Conservation (phyloP, 2,113 vertebrate genomes). For the Crotalus horridus region DNA sequence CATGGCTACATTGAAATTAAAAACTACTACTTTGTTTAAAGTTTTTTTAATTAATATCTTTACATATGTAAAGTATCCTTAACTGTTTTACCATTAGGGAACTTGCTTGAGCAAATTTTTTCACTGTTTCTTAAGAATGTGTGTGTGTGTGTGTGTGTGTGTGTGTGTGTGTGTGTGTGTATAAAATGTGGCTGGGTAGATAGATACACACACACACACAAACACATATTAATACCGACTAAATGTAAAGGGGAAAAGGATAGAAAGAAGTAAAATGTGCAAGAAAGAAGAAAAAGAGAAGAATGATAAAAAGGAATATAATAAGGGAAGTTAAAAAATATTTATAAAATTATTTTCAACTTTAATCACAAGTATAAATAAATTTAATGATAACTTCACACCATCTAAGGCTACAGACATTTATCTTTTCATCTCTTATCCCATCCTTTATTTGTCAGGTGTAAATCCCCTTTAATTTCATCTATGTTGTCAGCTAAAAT, state of each 20-base stretch:
- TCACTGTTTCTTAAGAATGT: too few species aligned
- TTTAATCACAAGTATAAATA: neutral
- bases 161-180: too few species aligned
- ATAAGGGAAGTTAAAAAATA: neutral
- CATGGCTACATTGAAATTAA: neutral
- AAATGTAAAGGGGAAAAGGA: neutral
- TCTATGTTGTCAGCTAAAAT: neutral
- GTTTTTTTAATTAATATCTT: neutral
- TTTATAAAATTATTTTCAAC: neutral
- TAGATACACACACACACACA: too few species aligned
- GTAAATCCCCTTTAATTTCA: neutral
- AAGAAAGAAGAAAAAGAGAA: neutral
- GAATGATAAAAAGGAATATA: neutral
- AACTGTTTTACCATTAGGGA: neutral
- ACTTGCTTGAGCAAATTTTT: too few species aligned
- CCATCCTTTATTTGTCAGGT: neutral
- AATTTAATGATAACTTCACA: neutral
- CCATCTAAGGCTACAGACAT: neutral
- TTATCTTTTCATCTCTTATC: neutral
- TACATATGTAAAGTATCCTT: neutral
- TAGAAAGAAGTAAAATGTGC: neutral
- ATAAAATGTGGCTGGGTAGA: too few species aligned
- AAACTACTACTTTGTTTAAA: neutral
- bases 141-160: too few species aligned
- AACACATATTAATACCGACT: too few species aligned